A percentile compares a stretch with the other conserved stretches of the same genome.
Evolutionary conservation across 2,888 invertebrate species (phyloP).

Genomic region (Stenichneumon culpator): DNA sequence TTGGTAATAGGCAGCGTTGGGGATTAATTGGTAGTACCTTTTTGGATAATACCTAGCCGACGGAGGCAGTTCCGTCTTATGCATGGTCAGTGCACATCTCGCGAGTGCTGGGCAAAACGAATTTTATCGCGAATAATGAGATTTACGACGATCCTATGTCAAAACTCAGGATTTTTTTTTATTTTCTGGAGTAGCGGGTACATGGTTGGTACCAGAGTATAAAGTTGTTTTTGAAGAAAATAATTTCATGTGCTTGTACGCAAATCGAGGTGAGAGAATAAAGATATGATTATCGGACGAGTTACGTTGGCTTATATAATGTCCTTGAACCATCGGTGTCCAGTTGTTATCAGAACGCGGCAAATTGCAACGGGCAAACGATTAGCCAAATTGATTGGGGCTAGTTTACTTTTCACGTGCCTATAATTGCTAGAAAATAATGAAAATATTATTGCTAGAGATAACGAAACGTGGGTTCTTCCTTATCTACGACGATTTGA

Average conservation of each 20-base stretch:
- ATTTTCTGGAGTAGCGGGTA: neutral
- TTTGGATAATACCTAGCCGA: neutral
- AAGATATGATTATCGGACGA: slow-evolving; percentile 16
- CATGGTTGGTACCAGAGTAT: neutral
- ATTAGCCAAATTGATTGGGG: slow-evolving; percentile 16
- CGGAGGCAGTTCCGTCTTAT: neutral
- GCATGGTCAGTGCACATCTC: neutral
- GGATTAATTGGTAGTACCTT: neutral
- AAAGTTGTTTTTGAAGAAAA: neutral
- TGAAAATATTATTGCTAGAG: slow-evolving; percentile 9
- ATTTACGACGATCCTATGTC: neutral
- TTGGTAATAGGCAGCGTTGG: neutral
- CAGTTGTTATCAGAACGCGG: neutral
- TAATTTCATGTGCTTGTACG: neutral
- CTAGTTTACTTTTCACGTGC: neutral
- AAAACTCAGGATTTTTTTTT: neutral
- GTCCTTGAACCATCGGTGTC: slow-evolving; percentile 31
- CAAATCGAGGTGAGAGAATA: slow-evolving; percentile 29
- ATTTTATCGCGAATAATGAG: slow-evolving; percentile 10
- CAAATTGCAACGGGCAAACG: slow-evolving; percentile 6
- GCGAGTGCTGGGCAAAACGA: slow-evolving; percentile 8
- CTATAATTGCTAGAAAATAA: slow-evolving; percentile 4
- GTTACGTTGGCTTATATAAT: neutral
- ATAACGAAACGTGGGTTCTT: slow-evolving; percentile 23
- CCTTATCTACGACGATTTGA: slow-evolving; percentile 43